phyloP scores from a whole-genome alignment of 2,888 invertebrate genomes.

The Mycogona germanica region DNA sequence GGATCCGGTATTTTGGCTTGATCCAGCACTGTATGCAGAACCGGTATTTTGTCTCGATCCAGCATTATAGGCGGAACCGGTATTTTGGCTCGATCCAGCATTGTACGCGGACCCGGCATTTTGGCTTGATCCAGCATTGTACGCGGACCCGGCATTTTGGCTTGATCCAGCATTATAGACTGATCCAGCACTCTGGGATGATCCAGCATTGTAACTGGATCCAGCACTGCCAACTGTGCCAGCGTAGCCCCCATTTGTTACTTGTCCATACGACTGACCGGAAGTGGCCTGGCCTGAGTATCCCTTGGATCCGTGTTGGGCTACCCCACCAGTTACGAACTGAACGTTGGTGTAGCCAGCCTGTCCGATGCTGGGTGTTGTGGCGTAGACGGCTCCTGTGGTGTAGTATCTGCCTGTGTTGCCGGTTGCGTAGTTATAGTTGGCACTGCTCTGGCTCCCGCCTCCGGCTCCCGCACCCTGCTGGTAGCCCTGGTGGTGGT shows the following conservation, averaged over 20 bases:
- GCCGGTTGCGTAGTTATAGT: not conserved
- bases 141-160: not conserved
- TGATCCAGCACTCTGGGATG: no score
- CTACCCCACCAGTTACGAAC: no score
- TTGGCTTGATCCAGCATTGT: not conserved
- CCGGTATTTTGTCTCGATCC: not conserved
- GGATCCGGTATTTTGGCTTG: not conserved
- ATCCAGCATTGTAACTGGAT: no score
- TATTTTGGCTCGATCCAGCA: no score
- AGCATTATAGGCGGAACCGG: not conserved
- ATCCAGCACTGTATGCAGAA: no score
- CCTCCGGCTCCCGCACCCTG: not conserved
- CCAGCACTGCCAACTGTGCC: not conserved
- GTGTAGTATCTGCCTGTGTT: not conserved
- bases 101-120: no score
- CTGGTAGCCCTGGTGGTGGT: conserved; percentile 4
- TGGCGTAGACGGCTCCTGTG: not conserved
- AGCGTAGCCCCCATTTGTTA: no score
- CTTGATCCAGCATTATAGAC: not conserved
- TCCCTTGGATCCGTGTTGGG: no score
- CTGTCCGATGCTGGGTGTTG: no score
- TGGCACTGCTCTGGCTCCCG: not conserved
- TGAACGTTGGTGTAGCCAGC: no score
- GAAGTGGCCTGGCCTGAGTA: no score
- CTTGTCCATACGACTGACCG: no score